Base-by-base conservation (phyloP, 2,888 invertebrate genomes). In the Hydrotaea diabolus region DNA sequence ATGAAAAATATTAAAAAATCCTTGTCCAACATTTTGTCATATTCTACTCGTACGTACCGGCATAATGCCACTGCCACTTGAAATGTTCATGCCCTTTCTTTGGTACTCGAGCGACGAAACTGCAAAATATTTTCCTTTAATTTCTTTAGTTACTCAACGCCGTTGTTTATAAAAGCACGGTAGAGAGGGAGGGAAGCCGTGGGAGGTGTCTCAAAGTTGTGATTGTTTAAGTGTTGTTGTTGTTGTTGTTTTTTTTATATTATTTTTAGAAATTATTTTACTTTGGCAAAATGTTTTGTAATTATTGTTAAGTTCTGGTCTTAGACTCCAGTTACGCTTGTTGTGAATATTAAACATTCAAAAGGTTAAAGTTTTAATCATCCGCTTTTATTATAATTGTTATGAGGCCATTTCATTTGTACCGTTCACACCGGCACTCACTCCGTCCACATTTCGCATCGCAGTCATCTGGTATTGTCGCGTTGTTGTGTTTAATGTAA, bases 1-100 rank as follows among this genome's bases (percentile, higher is more conserved):
- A 71, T 57, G 43, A 59, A 23, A 55, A 71, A 57, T 59, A 57
- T 39, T 59, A 39, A 57, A 59, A 57, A 74, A 64, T n/a, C 26
- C 11, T 13, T 59, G 26, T 59, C 15, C 59, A 59, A 23, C 59
- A 59, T 2, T 59, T 49, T 59, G 59, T 15, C 55, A 55, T 55
- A n/a, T 13, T n/a, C n/a, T n/a, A n/a, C n/a, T n/a, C n/a, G n/a
- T n/a, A n/a, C n/a, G n/a, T n/a, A n/a, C n/a, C n/a, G n/a, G n/a
- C n/a, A n/a, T 11, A 39, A 39, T 39, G 39, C 39, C 7, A 3
- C 7, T 11, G 39, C 9, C 39, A 39, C 11, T 39, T 39, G 39
- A 39, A 31, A 31, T 31, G 39, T 39, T 39, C 31, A 31, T 31
- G 4, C 39, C 8, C 39, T 11, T 49, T 49, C n/a, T 15, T n/a